A percentile compares a stretch with the other conserved stretches of the same genome.
These are phyloP conservation scores for Thermophis baileyi DNA, from an alignment of 2,113 vertebrate genomes.

Conservation along the genomic window DNA sequence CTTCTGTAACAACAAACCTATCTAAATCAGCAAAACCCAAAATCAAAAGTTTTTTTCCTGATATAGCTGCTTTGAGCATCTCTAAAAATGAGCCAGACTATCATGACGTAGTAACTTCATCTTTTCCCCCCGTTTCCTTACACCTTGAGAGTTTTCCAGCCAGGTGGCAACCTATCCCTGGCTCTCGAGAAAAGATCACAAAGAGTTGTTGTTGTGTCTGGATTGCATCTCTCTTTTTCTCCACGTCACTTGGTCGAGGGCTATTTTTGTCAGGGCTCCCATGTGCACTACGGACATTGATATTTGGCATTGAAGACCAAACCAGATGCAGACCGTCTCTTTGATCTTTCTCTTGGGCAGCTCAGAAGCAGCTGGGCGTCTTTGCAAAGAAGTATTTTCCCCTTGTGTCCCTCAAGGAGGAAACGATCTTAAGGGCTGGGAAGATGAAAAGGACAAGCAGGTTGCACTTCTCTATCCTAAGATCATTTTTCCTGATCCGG, in stretches of 20 bases:
- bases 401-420: neutral
- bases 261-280: neutral
- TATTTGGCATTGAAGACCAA: neutral
- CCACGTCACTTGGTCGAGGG: too few relatives aligned
- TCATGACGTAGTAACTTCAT: neutral
- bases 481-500: neutral
- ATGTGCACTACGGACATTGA: too few relatives aligned
- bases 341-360: neutral
- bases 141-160: neutral
- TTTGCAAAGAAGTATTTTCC: neutral
- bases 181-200: neutral
- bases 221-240: neutral
- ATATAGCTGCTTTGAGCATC: neutral
- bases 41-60: neutral
- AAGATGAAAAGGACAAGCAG: neutral
- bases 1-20: too few relatives aligned
- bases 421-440: neutral
- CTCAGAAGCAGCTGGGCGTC: neutral
- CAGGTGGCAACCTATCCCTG: neutral
- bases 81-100: neutral
- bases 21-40: too few relatives aligned
- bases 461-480: neutral
- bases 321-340: fast-evolving
- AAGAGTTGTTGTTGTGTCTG: too few relatives aligned
- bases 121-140: neutral